Evolutionary conservation across 2,113 vertebrate genomes (phyloP), one percentile per base, ranked within the genome.

Genomic region (Corynorhinus townsendii): DNA sequence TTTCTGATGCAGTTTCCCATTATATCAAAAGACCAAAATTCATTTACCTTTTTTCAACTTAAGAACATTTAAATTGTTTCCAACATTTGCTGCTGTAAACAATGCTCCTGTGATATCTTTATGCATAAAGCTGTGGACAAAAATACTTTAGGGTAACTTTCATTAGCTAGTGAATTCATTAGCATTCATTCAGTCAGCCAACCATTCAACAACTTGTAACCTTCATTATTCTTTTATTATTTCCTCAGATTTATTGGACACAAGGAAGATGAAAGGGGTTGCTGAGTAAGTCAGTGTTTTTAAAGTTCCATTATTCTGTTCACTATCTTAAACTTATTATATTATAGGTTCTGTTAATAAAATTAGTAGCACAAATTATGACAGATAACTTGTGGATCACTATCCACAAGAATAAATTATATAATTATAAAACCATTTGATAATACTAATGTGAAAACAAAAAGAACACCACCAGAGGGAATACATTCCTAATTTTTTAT

Each of bases 61-160:
- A 75, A 75, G 38, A 7, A 54, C 19, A 89, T 80, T 94, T 72
- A 62, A 85, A 45, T 52, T 91, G 8, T 79, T 89, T 89, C 45
- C 38, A 84, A 7, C n/a, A 52, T 91, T 73, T 91, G 22, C 28
- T 69, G 35, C 93, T 95, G 93, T 96, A 95, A 96, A 86, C 66
- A 47, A 9, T 56, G 24, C 5, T 85, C 30, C 15, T 82, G 0
- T 43, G 76, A 76, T 71, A 54, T 47, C 17, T 66, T 40, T 49
- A 82, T 66, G 12, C 66, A 56, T 86, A 15, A 52, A 76, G 40
- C 5, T 96, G 12, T 90, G 17, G 16, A 76, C 52, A 89, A 87
- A 86, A 81, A 52, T 75, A 40, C 33, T 89, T 80, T 47, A 71
- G 49, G 11, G 11, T 68, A 45, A 66, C 28, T 38, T 85, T 30